Conservation (phyloP, 2,797 vertebrate species). For the Sparidentex hasta region DNA sequence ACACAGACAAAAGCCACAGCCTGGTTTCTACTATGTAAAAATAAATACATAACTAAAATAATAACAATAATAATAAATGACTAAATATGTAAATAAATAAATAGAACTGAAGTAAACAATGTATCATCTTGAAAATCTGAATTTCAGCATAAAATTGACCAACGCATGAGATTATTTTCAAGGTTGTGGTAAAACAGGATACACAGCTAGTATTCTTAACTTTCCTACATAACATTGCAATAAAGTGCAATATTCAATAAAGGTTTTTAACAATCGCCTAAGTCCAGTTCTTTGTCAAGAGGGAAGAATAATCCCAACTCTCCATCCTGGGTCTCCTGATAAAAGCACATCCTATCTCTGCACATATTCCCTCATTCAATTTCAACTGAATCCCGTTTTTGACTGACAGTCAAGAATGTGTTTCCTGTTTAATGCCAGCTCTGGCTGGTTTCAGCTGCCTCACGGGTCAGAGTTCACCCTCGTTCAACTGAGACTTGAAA, state of each 20-base stretch:
- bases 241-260: background rate
- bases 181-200: too few species aligned
- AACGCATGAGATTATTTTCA: too few species aligned
- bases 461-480: conserved; percentile 6
- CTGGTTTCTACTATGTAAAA: too few species aligned
- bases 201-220: too few species aligned
- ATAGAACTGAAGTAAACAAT: too few species aligned
- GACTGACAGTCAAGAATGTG: background rate
- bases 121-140: too few species aligned
- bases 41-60: too few species aligned
- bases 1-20: too few species aligned
- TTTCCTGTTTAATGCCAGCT: background rate
- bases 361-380: background rate
- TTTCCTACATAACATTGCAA: background rate
- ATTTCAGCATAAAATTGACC: too few species aligned
- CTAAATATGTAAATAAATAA: background rate
- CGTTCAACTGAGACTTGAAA: background rate
- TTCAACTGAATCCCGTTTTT: background rate
- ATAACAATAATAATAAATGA: too few species aligned
- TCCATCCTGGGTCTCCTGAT: background rate
- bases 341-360: background rate
- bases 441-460: background rate
- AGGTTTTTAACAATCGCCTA: background rate
- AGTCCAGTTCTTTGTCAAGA: background rate
- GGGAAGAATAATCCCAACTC: background rate